Percentiles rank a stretch among this genome's conserved stretches.
Conservation (phyloP, 2,797 vertebrate species). For the Sebastes trivittatus region DNA sequence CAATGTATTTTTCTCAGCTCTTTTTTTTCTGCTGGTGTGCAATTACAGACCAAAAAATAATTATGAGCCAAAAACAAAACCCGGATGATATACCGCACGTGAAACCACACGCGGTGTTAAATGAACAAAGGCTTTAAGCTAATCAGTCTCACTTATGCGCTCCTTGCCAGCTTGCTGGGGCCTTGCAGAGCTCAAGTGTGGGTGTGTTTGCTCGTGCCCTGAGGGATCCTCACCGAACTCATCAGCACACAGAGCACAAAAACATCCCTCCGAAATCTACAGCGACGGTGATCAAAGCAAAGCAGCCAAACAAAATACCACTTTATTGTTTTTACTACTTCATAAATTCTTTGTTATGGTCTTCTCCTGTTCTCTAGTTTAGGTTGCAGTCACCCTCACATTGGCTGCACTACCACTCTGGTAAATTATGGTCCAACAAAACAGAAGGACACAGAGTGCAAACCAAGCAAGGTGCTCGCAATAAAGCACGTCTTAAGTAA, state of each 20-base stretch:
- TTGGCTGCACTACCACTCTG: neutral
- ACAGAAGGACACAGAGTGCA: neutral
- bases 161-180: slow-evolving; percentile 9
- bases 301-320: slow-evolving; percentile 28
- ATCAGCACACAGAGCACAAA: slow-evolving; percentile 33
- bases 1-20: neutral
- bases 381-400: neutral
- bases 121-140: slow-evolving; percentile 27
- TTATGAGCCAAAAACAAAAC: slow-evolving; percentile 21
- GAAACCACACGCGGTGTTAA: neutral
- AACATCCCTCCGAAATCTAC: slow-evolving; percentile 24
- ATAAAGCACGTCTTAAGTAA: neutral
- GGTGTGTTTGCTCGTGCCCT: slow-evolving; percentile 47
- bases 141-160: slow-evolving; percentile 14
- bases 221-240: slow-evolving; percentile 13
- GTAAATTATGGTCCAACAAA: slow-evolving; percentile 5
- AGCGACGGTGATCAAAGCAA: slow-evolving; percentile 27
- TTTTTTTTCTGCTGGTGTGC: neutral
- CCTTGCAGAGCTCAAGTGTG: slow-evolving; percentile 38
- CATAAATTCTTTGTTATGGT: slow-evolving; percentile 25
- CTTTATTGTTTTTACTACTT: slow-evolving; percentile 31
- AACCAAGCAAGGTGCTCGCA: neutral
- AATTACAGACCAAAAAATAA: slow-evolving; percentile 24
- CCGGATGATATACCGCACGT: neutral
- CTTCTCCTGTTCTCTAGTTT: slow-evolving; percentile 2